Evolutionary conservation across 2,113 vertebrate genomes (phyloP).

Genomic region (Sinocyclocheilus anophthalmus): DNA sequence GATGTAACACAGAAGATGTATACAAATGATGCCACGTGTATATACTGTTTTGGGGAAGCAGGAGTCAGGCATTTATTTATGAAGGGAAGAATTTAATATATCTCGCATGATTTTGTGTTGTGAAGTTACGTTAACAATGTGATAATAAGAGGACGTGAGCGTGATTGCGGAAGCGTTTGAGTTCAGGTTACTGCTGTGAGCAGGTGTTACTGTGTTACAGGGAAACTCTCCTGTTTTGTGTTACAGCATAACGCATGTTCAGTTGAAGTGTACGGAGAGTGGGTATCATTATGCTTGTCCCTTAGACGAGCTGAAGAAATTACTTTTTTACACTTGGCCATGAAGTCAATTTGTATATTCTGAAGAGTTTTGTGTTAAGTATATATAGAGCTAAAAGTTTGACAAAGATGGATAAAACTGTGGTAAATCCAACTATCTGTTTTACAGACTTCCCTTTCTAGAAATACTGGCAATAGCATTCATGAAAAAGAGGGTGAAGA

Average conservation of each 20-base stretch:
- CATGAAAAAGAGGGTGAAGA: not conserved
- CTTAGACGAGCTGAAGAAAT: constrained; percentile 34
- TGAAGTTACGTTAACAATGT: constrained; percentile 71
- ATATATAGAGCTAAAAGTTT: constrained; percentile 14
- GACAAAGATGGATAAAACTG: constrained; percentile 62
- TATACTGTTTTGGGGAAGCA: constrained; percentile 69
- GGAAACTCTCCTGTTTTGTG: constrained; percentile 57
- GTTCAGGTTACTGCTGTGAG: constrained; percentile 73
- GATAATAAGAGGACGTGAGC: constrained; percentile 49
- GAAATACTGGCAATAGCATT: not conserved
- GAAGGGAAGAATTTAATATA: constrained; percentile 83
- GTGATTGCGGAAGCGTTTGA: constrained; percentile 23
- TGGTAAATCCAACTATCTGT: constrained; percentile 62
- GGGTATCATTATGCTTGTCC: constrained; percentile 43
- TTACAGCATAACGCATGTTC: constrained; percentile 62
- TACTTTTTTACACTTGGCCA: constrained; percentile 28
- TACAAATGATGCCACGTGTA: constrained; percentile 66
- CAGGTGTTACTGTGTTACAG: constrained; percentile 73
- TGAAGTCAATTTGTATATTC: constrained; percentile 34
- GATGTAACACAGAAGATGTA: constrained; percentile 27
- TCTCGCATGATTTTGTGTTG: constrained; percentile 73
- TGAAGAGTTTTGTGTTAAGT: not conserved
- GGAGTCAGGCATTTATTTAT: constrained; percentile 81
- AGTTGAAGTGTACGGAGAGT: constrained; percentile 33
- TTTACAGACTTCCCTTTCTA: constrained; percentile 42